Percentiles rank a stretch among this genome's conserved stretches.
These are phyloP conservation scores for Umimayanthus kanabou DNA, from an alignment of 92 coral and sea anemone genomes.

Conservation along the genomic window DNA sequence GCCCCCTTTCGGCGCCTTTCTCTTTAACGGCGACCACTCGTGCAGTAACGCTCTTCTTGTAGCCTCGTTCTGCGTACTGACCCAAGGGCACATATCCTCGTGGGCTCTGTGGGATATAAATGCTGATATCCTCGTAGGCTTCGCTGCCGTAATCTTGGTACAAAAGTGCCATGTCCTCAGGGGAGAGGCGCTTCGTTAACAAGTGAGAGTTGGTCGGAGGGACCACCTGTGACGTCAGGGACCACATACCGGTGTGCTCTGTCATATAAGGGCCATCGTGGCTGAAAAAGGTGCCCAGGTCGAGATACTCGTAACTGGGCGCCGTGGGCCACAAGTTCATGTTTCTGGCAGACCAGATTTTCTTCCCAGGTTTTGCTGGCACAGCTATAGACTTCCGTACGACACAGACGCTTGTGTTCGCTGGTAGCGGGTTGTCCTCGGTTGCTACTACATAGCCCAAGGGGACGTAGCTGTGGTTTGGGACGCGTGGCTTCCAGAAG, in stretches of 20 bases:
- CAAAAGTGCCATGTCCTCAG: constrained; percentile 64
- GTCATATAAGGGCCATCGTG: constrained; percentile 54
- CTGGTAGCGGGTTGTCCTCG: constrained; percentile 60
- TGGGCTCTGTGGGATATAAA: constrained; percentile 83
- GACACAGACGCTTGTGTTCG: constrained; percentile 52
- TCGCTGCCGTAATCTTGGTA: constrained; percentile 55
- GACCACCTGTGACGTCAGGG: constrained; percentile 62
- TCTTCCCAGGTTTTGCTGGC: constrained; percentile 64
- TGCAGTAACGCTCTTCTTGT: constrained; percentile 22
- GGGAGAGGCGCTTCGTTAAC: constrained; percentile 48
- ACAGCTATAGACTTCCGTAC: constrained; percentile 66
- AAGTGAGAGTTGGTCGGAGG: constrained; percentile 60
- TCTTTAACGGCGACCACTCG: constrained; percentile 70
- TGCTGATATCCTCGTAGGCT: constrained; percentile 66
- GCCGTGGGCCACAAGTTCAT: constrained; percentile 72
- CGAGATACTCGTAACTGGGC: constrained; percentile 56
- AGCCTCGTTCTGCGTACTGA: constrained; percentile 68
- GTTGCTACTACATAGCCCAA: constrained; percentile 72
- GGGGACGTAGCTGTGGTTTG: constrained; percentile 57
- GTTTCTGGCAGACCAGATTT: constrained; percentile 67
- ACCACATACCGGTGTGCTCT: constrained; percentile 48
- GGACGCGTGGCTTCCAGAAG: constrained; percentile 74
- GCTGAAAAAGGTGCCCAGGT: constrained; percentile 57
- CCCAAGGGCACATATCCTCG: constrained; percentile 70
- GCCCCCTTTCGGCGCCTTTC: constrained; percentile 54